These are phyloP conservation scores for Struthidea cinerea DNA, from an alignment of 2,113 vertebrate genomes.

Conservation along the genomic window DNA sequence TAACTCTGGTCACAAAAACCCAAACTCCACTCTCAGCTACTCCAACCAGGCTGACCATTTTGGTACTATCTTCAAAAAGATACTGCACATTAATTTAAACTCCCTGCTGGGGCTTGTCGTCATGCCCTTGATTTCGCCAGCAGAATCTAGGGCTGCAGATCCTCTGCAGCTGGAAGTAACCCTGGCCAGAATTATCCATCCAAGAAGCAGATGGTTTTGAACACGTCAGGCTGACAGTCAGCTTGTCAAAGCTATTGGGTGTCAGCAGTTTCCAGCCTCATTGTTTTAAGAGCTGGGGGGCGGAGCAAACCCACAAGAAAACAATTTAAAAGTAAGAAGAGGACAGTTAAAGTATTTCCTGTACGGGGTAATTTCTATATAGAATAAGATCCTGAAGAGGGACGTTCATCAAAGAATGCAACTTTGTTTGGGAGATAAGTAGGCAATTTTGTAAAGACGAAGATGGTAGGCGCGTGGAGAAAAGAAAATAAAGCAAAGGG, in stretches of 20 bases:
- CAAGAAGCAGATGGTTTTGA: neutral
- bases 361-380: neutral
- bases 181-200: neutral
- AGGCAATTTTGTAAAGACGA: neutral
- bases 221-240: neutral
- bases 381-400: neutral
- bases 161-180: neutral
- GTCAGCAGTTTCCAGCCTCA: neutral
- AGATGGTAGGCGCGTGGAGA: neutral
- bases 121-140: neutral
- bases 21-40: neutral
- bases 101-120: neutral
- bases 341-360: slow-evolving; percentile 17
- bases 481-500: neutral
- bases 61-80: neutral
- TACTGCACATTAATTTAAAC: neutral
- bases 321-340: neutral
- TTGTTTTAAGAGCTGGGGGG: neutral
- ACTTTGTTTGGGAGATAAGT: neutral
- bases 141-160: neutral
- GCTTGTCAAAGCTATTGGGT: neutral
- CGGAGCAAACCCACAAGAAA: neutral
- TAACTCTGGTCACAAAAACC: neutral
- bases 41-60: neutral
- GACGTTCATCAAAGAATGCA: neutral